Evolutionary conservation across 1,140 invertebrate species (phyloP), one percentile per base, ranked within the genome.

Genomic region (Ooceraea biroi): DNA sequence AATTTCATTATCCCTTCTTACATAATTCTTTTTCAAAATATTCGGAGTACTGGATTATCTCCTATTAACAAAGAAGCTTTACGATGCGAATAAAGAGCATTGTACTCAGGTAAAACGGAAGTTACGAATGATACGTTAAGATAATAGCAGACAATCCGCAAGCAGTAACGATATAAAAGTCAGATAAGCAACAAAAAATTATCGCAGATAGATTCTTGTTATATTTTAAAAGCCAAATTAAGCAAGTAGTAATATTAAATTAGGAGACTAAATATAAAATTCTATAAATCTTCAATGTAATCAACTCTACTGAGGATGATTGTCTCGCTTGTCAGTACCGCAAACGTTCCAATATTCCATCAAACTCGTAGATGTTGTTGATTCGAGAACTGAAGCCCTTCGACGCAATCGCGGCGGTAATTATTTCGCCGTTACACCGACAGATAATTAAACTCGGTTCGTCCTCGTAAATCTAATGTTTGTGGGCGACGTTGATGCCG

Each of bases 401-500:
- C 27, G 66, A 80, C 12, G 8, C 58, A 57, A 0, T 11, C 5
- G 25, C 1, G 3, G 50, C 12, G 68, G 41, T 89, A 86, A 89
- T 88, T 88, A 85, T 89, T 87, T 86, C 5, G 19, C 30, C 41
- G 22, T 19, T 25, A 50, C 69, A 73, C 25, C 61, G 27, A 22
- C 19, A 36, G 69, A 83, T 80, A 89, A 89, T 89, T 89, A 84
- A 88, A n/a, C 74, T 87, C 52, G 30, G 77, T 72, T 73, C 52
- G 57, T 25, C 65, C 48, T 78, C 78, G 80, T 87, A 87, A 87
- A 87, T 88, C 83, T 72, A 63, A 87, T 83, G 57, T 87, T 86
- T 65, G 25, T 72, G 11, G 76, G 72, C 72, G 25, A 30, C 11
- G 10, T 30, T 58, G 11, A 48, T 46, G 27, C 48, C 68, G 55